Conservation (phyloP, 2,113 vertebrate genomes). For the Kryptolebias marmoratus region DNA sequence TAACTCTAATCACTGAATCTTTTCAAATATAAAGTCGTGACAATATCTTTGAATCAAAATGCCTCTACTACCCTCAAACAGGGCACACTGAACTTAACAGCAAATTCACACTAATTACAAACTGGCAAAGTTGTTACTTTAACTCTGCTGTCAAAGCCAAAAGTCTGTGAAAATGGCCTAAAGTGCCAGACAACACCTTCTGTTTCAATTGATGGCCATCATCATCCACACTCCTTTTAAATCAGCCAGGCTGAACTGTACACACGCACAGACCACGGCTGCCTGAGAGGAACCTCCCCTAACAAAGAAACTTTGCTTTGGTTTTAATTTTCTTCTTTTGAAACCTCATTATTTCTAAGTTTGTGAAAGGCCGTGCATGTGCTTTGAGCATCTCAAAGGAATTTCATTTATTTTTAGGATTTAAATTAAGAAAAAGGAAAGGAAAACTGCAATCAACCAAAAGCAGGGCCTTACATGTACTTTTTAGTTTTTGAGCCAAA, state of each 20-base stretch:
- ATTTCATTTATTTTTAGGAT: constrained; percentile 66
- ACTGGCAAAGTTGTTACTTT: constrained; percentile 79
- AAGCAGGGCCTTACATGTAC: constrained; percentile 25
- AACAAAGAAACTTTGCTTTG: constrained; percentile 59
- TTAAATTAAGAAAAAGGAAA: constrained; percentile 52
- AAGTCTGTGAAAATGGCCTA: constrained; percentile 77
- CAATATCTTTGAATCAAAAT: constrained; percentile 33
- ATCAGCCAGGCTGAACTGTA: constrained; percentile 51
- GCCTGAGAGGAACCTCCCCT: constrained; percentile 64
- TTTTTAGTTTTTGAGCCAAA: constrained; percentile 48
- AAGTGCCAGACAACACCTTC: constrained; percentile 84
- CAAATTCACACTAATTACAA: constrained; percentile 77
- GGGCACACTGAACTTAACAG: constrained; percentile 54
- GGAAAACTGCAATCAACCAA: constrained; percentile 39
- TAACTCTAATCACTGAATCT: neutral
- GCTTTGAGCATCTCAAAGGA: constrained; percentile 56
- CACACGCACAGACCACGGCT: constrained; percentile 42
- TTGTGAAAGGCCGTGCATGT: constrained; percentile 47
- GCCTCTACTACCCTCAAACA: constrained; percentile 40
- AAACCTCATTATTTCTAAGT: constrained; percentile 63
- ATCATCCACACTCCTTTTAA: constrained; percentile 59
- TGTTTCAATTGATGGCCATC: constrained; percentile 79
- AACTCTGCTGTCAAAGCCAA: constrained; percentile 75
- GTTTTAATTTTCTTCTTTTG: constrained; percentile 52
- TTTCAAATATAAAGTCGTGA: neutral